Base-by-base conservation (phyloP, 2,888 invertebrate genomes). In the Drosophila meridiana region DNA sequence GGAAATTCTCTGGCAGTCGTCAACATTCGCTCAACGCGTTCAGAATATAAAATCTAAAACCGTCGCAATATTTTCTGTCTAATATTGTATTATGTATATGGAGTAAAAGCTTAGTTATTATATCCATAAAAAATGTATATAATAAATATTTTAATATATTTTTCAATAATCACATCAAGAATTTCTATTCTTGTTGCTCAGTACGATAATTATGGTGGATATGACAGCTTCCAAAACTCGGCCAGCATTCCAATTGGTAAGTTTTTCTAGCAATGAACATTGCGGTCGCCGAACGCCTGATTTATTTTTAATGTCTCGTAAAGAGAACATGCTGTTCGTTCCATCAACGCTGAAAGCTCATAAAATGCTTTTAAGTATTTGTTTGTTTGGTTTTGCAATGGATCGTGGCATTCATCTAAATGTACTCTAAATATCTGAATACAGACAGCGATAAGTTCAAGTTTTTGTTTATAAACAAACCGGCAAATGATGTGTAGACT, bases 231-330 rank as follows among this genome's bases (percentile, higher is more conserved):
- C 40, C 77, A 83, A 60, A 78, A 78, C 52, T 45, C 60, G 43
- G 83, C 11, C 56, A 82, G 59, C 69, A 82, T 90, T 53, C 78
- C 89, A 53, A 89, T 89, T 53, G 89, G 89, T 89, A 73, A 82
- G 89, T 71, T 52, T 69, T 63, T 76, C 52, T 62, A 50, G 38
- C 42, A 73, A 28, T 62, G 36, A 26, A 13, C 26, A 70, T 38
- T 57, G 48, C 53, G 61, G 60, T 63, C 52, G 52, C 26, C 30
- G 38, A 70, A 69, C 72, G 84, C 57, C 63, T 67, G 85, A 83
- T 85, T 89, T 89, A 89, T 89, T 87, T 89, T 89, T 87, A 89
- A 86, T 77, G 73, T 76, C 76, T 80, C 82, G 73, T 83, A 71
- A 74, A 83, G 82, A 75, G 87, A 89, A 87, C 83, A 89, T 65